Conservation (phyloP, 2,888 invertebrate genomes). For the Apomyelois bistriatella region DNA sequence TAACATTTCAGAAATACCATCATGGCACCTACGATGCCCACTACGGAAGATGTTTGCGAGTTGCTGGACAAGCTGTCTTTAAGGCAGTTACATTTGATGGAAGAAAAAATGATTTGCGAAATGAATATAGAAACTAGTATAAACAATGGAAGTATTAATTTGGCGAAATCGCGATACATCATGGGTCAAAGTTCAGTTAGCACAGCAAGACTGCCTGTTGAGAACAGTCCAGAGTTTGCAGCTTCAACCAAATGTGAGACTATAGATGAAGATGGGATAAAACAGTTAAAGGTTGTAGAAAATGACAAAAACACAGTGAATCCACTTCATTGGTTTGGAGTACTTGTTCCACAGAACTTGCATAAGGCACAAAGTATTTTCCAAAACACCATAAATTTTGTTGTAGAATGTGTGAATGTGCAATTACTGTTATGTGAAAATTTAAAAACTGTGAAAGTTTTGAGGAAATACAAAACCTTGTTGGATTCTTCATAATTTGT, state of each 20-base stretch:
- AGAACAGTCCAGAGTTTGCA: constrained; percentile 74
- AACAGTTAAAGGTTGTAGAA: constrained; percentile 56
- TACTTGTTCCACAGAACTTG: constrained; percentile 89
- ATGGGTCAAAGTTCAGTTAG: constrained; percentile 88
- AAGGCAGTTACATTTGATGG: constrained; percentile 84
- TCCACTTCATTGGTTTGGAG: constrained; percentile 93
- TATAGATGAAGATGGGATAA: constrained; percentile 62
- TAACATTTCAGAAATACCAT: no score
- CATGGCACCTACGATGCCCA: constrained; percentile 14
- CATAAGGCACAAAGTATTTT: constrained; percentile 87
- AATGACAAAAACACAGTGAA: constrained; percentile 66
- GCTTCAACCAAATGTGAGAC: constrained; percentile 57
- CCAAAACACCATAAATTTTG: constrained; percentile 83
- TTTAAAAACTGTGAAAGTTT: constrained; percentile 42
- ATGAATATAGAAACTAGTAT: constrained; percentile 84
- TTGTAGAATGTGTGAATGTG: constrained; percentile 84
- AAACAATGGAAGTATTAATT: constrained; percentile 84
- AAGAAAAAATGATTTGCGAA: constrained; percentile 84
- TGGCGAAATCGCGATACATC: constrained; percentile 89
- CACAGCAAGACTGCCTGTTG: constrained; percentile 84
- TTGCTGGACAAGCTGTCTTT: constrained; percentile 85
- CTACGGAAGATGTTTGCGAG: constrained; percentile 66
- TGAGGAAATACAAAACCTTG: constrained; percentile 45
- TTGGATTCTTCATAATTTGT: constrained; percentile 19
- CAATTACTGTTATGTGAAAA: constrained; percentile 79